Percentiles rank a stretch among this genome's conserved stretches.
phyloP scores from a whole-genome alignment of 1,140 invertebrate genomes.

The Maconellicoccus hirsutus region DNA sequence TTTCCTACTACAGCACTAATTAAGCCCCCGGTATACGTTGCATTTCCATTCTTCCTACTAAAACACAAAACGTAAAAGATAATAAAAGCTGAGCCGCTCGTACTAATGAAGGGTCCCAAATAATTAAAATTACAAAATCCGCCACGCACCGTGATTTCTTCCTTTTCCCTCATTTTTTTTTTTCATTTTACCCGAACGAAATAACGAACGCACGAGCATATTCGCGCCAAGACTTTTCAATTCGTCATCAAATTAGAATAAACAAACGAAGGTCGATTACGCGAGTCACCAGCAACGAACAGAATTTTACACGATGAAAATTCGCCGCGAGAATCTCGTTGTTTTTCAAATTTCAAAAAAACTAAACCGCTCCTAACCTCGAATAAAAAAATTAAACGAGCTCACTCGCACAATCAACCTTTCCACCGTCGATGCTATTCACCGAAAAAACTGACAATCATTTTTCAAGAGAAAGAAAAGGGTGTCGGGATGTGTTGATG shows the following conservation, averaged over 20 bases:
- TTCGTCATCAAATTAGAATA: too few relatives aligned
- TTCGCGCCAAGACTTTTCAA: too few relatives aligned
- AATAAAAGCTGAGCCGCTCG: constrained; percentile 9
- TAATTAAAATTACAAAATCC: constrained; percentile 10
- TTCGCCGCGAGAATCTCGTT: too few relatives aligned
- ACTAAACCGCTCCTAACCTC: too few relatives aligned
- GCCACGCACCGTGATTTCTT: background rate
- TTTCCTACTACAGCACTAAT: constrained; percentile 13
- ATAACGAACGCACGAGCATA: background rate
- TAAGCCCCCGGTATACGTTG: constrained; percentile 10
- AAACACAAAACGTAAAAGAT: constrained; percentile 14
- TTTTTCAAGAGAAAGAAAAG: background rate
- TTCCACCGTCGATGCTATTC: background rate
- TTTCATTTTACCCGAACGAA: background rate
- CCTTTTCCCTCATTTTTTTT: background rate
- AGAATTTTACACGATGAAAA: too few relatives aligned
- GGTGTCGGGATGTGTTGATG: constrained; percentile 13
- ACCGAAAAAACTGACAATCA: constrained; percentile 11
- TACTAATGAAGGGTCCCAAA: constrained; percentile 8
- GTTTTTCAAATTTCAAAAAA: too few relatives aligned
- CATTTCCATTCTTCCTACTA: constrained; percentile 1
- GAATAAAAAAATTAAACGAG: too few relatives aligned
- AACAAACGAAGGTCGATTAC: too few relatives aligned
- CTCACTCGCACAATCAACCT: too few relatives aligned
- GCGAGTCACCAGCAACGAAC: too few relatives aligned